Evolutionary conservation across 1,140 invertebrate genomes (phyloP).

Genomic region (Tetramorium parvispinum): DNA sequence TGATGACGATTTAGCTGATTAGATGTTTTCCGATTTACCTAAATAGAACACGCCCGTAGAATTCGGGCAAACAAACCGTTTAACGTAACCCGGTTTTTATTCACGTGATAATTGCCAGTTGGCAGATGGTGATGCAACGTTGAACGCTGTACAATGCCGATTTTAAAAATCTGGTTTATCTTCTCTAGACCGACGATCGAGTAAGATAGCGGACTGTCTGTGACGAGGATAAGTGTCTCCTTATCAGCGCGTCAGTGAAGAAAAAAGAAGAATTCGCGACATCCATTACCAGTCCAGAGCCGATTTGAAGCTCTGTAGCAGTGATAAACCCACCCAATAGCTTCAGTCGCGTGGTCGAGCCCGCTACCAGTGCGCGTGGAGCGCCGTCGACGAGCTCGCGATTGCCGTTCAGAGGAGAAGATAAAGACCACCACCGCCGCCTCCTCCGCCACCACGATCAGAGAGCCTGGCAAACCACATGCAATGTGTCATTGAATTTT

Average conservation of each 20-base stretch:
- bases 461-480: background rate
- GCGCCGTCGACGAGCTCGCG: slow-evolving; percentile 14
- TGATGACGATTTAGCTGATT: slow-evolving; percentile 43
- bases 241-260: slow-evolving; percentile 58
- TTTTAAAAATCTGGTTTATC: background rate
- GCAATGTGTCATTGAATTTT: slow-evolving; percentile 60
- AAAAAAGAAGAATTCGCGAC: slow-evolving; percentile 60
- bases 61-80: slow-evolving; percentile 42
- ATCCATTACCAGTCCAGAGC: slow-evolving; percentile 66
- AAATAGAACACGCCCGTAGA: background rate
- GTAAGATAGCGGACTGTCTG: slow-evolving; percentile 27
- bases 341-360: slow-evolving; percentile 21
- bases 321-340: slow-evolving; percentile 63
- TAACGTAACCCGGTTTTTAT: background rate
- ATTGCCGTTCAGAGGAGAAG: slow-evolving; percentile 20
- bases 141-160: background rate
- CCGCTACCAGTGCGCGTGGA: slow-evolving; percentile 51
- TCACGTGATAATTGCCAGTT: background rate
- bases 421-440: slow-evolving; percentile 1
- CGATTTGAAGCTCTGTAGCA: slow-evolving; percentile 62
- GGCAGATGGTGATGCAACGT: background rate
- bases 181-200: slow-evolving; percentile 3
- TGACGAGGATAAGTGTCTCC: background rate
- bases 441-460: background rate
- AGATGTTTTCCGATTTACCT: background rate